These are phyloP conservation scores for Adineta ricciae DNA, from an alignment of 2,888 invertebrate genomes.

Conservation along the genomic window DNA sequence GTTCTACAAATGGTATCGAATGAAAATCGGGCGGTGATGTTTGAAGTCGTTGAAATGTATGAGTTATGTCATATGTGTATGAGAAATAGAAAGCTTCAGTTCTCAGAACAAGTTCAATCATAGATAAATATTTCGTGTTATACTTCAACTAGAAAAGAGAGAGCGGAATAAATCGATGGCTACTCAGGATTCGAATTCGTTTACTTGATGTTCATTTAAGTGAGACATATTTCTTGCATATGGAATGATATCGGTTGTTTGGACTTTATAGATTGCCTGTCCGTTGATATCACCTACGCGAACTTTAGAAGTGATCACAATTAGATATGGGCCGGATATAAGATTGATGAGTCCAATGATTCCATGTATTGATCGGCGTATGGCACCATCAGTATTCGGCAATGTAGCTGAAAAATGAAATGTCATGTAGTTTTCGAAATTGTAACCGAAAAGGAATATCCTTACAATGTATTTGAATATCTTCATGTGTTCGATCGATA, in stretches of 20 bases:
- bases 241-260: constrained; percentile 28
- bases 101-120: constrained; percentile 70
- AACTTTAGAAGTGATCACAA: constrained; percentile 24
- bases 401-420: not conserved
- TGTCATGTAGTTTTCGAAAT: not conserved
- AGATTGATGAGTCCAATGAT: constrained; percentile 26
- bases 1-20: constrained; percentile 28
- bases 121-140: constrained; percentile 70
- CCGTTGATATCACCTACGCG: constrained; percentile 24
- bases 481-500: constrained; percentile 25
- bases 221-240: constrained; percentile 18
- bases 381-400: not conserved
- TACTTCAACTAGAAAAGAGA: constrained; percentile 22
- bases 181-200: not conserved
- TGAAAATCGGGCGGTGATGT: constrained; percentile 33
- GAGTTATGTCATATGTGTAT: constrained; percentile 81
- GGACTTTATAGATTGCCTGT: constrained; percentile 25
- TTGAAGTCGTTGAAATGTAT: constrained; percentile 62
- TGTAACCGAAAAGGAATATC: not conserved
- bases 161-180: not conserved
- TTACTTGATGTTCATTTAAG: constrained; percentile 31
- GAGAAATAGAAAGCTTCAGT: constrained; percentile 85
- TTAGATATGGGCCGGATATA: constrained; percentile 24
- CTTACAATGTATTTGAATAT: not conserved
- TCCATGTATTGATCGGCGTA: constrained; percentile 20